Base-by-base conservation (phyloP, 2,888 invertebrate genomes). In the Lasioglossum pauxillum region DNA sequence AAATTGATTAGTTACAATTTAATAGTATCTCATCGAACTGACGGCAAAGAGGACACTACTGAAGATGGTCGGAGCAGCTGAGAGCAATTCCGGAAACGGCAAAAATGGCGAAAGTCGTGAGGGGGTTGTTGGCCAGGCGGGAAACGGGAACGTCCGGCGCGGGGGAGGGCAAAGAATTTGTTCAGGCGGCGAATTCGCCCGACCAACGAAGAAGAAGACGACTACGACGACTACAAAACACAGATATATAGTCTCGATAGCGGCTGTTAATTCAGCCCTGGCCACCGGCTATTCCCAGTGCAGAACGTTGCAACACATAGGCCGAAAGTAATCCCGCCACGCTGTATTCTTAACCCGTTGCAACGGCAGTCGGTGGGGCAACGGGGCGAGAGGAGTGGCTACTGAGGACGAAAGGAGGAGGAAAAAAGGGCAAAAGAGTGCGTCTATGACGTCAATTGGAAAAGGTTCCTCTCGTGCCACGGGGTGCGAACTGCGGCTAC, bases 401-500 rank as follows among this genome's bases (percentile, higher is more conserved):
- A 60, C 76, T 71, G 84, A 76, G 82, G 80, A 73, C 77, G 89
- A 74, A 86, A 78, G 74, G 86, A 76, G 88, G 74, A 83, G 80
- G 69, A 86, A 92, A 91, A 91, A 92, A 88, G 90, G 91, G 86
- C 83, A 91, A 93, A 92, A 91, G 91, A 93, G 93, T 90, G 90
- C 91, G 91, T 89, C 93, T 91, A 93, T 95, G 95, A 95, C 95
- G 95, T 95, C 95, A 95, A 95, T 95, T 92, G 95, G 94, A 94
- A 95, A 95, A 95, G 95, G 94, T 94, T 94, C 93, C 90, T 88
- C 85, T 89, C 90, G 91, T 89, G 90, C 83, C 91, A 91, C 91
- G 90, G 84, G 88, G 88, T 86, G 90, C 89, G 90, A 90, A 90
- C 86, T 67, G 83, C 73, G 71, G 67, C 81, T 78, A 73, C 84